phyloP scores from a whole-genome alignment of 2,113 vertebrate genomes.

The Lampris incognitus region DNA sequence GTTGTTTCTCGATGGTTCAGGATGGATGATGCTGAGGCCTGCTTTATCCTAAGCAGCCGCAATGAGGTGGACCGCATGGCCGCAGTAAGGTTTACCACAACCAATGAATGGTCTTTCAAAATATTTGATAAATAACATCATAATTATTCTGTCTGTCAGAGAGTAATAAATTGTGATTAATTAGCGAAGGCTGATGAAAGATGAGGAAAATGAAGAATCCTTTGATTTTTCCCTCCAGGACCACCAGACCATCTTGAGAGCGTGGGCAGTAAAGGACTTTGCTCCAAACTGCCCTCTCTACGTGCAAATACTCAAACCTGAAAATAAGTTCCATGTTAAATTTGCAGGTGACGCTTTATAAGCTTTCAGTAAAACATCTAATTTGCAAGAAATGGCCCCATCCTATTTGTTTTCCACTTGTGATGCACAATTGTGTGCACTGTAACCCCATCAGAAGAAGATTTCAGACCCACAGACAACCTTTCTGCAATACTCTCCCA shows the following conservation, averaged over 20 bases:
- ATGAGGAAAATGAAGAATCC: background rate
- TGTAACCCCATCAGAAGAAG: background rate
- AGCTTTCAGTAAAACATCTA: background rate
- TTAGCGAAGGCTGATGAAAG: background rate
- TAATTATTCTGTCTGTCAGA: constrained; percentile 14
- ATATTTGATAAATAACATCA: background rate
- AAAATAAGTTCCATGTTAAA: constrained; percentile 99
- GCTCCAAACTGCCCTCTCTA: constrained; percentile 96
- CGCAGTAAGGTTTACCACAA: constrained; percentile 86
- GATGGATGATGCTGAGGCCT: constrained; percentile 97
- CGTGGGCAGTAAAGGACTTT: constrained; percentile 98
- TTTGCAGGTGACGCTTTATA: constrained; percentile 89
- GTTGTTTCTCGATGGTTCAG: constrained; percentile 73
- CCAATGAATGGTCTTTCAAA: background rate
- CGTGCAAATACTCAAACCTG: constrained; percentile 96
- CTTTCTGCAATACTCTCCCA: background rate
- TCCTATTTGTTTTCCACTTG: too few relatives aligned
- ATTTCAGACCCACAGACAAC: background rate
- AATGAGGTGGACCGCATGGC: constrained; percentile 96
- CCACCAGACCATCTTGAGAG: constrained; percentile 97
- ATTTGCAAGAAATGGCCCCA: too few relatives aligned
- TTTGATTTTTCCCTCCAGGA: constrained; percentile 82
- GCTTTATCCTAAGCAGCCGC: constrained; percentile 96
- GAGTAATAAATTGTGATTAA: constrained; percentile 4
- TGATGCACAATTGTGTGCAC: too few relatives aligned